Percentiles rank a stretch among this genome's conserved stretches.
Conservation (phyloP, 2,797 vertebrate genomes). For the Onychomys arenicola region DNA sequence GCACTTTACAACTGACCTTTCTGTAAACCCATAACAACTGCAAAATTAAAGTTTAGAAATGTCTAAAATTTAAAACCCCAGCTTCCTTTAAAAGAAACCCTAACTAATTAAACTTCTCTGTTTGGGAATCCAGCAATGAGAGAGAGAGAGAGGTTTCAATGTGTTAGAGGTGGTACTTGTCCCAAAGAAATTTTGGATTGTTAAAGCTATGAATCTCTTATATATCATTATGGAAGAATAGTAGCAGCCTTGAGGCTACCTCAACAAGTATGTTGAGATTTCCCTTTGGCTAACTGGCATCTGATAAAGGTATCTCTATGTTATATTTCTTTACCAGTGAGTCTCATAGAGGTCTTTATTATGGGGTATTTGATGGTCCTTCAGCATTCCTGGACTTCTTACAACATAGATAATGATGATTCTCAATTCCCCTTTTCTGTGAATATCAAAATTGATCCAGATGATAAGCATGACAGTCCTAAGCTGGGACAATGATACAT, state of each 20-base stretch:
- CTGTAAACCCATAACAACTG: neutral
- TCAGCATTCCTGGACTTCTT: too few species aligned
- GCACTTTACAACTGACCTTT: neutral
- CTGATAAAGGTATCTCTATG: neutral
- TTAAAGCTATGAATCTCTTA: neutral
- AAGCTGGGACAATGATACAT: neutral
- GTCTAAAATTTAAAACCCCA: neutral
- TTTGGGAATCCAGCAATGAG: too few species aligned
- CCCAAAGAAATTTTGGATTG: neutral
- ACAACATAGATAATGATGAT: neutral
- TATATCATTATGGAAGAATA: neutral
- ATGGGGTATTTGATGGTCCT: neutral
- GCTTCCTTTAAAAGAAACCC: neutral
- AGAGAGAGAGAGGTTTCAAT: neutral
- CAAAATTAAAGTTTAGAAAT: neutral
- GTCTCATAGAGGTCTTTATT: neutral
- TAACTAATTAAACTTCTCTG: neutral
- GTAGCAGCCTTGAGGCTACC: neutral
- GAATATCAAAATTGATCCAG: neutral
- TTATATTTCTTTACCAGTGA: neutral
- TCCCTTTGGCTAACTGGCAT: neutral
- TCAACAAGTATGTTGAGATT: neutral
- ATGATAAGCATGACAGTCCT: neutral
- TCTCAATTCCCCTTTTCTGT: neutral
- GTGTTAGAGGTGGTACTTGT: neutral